Percentiles rank a stretch among this genome's conserved stretches.
Conservation (phyloP, 37 sponge, comb jelly and placozoan genomes). For the Mnemiopsis leidyi region DNA sequence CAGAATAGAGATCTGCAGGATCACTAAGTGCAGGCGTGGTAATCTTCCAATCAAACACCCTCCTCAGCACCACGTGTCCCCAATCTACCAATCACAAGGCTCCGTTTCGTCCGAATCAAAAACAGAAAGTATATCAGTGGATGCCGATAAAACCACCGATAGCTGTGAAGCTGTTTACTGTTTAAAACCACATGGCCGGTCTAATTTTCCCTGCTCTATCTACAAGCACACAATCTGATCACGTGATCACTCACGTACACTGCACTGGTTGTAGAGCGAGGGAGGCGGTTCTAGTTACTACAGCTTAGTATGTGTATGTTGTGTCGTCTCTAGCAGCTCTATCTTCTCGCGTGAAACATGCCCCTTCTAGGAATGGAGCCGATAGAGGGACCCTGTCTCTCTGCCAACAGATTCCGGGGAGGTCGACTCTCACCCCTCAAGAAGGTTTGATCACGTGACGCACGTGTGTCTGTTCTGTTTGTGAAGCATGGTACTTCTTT, state of each 20-base stretch:
- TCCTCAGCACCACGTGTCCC: neutral
- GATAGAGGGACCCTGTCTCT: neutral
- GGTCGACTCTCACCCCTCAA: neutral
- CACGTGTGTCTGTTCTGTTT: too few relatives aligned
- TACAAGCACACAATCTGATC: neutral
- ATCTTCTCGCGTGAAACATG: neutral
- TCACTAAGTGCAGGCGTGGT: neutral
- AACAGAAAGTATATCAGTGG: neutral
- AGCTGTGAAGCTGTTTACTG: neutral
- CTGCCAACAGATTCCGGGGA: neutral
- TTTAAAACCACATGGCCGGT: neutral
- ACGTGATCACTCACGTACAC: neutral
- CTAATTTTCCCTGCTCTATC: neutral
- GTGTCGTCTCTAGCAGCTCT: neutral
- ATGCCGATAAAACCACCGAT: neutral
- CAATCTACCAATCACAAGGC: neutral
- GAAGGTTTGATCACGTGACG: too few relatives aligned
- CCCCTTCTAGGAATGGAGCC: neutral
- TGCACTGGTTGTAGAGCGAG: neutral
- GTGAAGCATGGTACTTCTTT: too few relatives aligned
- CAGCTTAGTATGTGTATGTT: neutral
- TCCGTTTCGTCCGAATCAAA: neutral
- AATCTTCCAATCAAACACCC: neutral
- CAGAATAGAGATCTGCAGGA: neutral
- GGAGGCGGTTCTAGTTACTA: neutral